Evolutionary conservation across 2,888 invertebrate species (phyloP).

Genomic region (Patella depressa): DNA sequence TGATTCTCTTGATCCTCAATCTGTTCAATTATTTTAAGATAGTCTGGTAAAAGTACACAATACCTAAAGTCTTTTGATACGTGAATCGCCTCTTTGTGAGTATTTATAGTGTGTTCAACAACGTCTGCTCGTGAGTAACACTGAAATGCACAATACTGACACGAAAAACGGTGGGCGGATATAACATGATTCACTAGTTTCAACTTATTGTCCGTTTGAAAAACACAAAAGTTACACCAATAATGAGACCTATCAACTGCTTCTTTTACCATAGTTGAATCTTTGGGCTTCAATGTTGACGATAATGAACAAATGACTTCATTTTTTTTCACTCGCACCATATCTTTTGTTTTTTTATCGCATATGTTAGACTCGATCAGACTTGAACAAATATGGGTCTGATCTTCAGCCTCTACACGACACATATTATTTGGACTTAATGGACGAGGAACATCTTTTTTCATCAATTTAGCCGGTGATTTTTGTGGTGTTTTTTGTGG

Average conservation of each 20-base stretch:
- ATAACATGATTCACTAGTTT: constrained; percentile 47
- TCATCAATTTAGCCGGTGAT: background rate
- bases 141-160: constrained; percentile 50
- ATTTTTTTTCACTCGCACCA: constrained; percentile 29
- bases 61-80: constrained; percentile 44
- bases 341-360: constrained; percentile 28
- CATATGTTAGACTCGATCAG: constrained; percentile 38
- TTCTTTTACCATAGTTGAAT: constrained; percentile 37
- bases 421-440: constrained; percentile 51
- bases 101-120: constrained; percentile 41
- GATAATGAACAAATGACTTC: constrained; percentile 51
- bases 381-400: constrained; percentile 38
- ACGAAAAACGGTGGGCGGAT: constrained; percentile 48
- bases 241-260: constrained; percentile 45
- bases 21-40: constrained; percentile 20
- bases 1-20: constrained; percentile 4
- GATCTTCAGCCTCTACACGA: constrained; percentile 39
- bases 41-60: constrained; percentile 47
- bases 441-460: constrained; percentile 34
- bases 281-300: constrained; percentile 37
- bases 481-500: too few relatives aligned
- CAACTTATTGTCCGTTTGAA: constrained; percentile 43
- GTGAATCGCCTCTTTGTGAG: constrained; percentile 40
- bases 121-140: constrained; percentile 51
- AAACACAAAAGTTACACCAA: constrained; percentile 58